Base-by-base conservation (phyloP, 1,140 invertebrate species). In the Hylaeus volcanicus region DNA sequence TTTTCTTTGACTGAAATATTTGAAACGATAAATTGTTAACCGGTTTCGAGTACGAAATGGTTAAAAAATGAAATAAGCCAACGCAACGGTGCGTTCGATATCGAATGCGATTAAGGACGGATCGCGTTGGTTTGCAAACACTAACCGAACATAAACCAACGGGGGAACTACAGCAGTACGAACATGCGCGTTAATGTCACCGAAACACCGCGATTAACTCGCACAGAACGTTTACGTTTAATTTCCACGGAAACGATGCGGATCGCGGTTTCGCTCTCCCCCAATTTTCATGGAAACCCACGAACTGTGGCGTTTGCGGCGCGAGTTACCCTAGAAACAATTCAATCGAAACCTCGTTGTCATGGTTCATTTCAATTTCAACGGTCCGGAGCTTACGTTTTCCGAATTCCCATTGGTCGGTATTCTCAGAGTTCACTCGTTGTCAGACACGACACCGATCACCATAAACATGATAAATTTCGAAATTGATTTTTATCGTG, bases 271-370 rank as follows among this genome's bases (percentile, higher is more conserved):
- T 37, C 45, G 45, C 26, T 51, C 6, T n/a, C n/a, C 45, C 45
- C n/a, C 45, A 53, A 64, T 37, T 68, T 68, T 68, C 65, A 12
- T 68, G 65, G 65, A 51, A 68, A 68, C 45, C 65, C 15, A 26
- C 65, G 61, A 2, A 64, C 39, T 39, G 61, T 64, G 61, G 15
- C n/a, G n/a, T 37, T 5, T 26, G 45, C 45, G 65, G 65, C 8
- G 4, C 45, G 8, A 5, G 4, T 26, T 48, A 68, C 26, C 26
- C 43, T 5, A 15, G 65, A 37, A n/a, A 45, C 65, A 45, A 68
- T 68, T 51, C 65, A 37, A 51, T 68, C 65, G 45, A 51, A 37
- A 0, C 9, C 9, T 45, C 6, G 9, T 51, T 9, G 51, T 51
- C 9, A 2, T 12, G 61, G 39, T 41, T 63, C 61, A n/a, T 66